Conservation (phyloP, 1,140 invertebrate genomes). For the Epicauta chinensis region DNA sequence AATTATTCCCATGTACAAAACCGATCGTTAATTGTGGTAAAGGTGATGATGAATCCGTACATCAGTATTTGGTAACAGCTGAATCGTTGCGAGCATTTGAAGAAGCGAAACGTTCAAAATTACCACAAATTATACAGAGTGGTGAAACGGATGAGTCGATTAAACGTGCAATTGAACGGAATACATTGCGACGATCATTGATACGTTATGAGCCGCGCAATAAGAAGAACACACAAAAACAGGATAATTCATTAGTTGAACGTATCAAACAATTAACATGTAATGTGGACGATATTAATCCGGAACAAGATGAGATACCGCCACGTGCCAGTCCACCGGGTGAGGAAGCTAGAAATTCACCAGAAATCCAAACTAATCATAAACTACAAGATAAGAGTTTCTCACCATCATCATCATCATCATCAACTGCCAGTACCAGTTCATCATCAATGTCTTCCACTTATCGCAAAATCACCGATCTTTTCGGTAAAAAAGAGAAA, state of each 20-base stretch:
- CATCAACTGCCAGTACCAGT: conserved; percentile 47
- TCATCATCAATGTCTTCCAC: conserved; percentile 52
- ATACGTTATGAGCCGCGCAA: conserved; percentile 53
- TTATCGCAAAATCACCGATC: conserved; percentile 61
- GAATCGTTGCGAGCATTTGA: conserved; percentile 60
- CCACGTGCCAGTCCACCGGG: conserved; percentile 49
- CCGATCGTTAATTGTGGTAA: conserved; percentile 12
- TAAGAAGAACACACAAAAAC: conserved; percentile 48
- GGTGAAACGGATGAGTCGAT: conserved; percentile 51
- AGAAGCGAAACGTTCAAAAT: conserved; percentile 53
- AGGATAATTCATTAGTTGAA: conserved; percentile 65
- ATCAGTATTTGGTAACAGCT: conserved; percentile 54
- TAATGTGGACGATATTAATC: conserved; percentile 63
- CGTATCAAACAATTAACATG: conserved; percentile 74
- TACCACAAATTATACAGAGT: conserved; percentile 43
- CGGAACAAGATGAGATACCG: conserved; percentile 28
- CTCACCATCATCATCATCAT: conserved; percentile 51
- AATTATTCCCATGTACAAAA: conserved; percentile 55
- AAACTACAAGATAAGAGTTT: conserved; percentile 45
- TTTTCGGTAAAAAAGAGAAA: conserved; percentile 50
- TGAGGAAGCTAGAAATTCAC: conserved; percentile 46
- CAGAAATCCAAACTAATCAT: conserved; percentile 31
- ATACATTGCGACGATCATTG: conserved; percentile 61
- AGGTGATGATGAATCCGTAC: conserved; percentile 34
- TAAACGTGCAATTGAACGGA: conserved; percentile 64